Evolutionary conservation across 2,797 vertebrate species (phyloP).

Genomic region (Morelia viridis): DNA sequence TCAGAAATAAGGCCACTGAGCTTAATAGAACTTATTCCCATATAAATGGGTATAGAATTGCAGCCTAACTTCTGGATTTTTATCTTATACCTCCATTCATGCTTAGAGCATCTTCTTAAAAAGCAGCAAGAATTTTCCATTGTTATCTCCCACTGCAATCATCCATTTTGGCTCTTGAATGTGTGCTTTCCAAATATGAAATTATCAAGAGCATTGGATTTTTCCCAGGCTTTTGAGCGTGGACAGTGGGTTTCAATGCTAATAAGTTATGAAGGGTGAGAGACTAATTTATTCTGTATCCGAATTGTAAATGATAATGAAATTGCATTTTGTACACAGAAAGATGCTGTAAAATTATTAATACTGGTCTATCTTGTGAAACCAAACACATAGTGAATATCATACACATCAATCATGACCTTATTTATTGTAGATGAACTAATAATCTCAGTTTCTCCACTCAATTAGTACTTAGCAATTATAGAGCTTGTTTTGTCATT

Average conservation of each 20-base stretch:
- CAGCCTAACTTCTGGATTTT: not conserved
- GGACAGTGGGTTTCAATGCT: not conserved
- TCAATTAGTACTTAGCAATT: not conserved
- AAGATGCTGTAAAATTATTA: not conserved
- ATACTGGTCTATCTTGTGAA: constrained; percentile 11
- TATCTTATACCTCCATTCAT: not conserved
- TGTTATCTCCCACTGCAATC: not conserved
- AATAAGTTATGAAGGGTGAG: not conserved
- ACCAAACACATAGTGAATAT: not conserved
- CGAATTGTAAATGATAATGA: not conserved
- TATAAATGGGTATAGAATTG: not conserved
- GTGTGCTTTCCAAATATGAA: not conserved
- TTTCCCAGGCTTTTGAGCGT: not conserved
- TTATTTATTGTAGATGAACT: not conserved
- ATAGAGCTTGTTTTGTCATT: not conserved
- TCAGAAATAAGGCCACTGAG: not conserved
- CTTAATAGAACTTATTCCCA: not conserved
- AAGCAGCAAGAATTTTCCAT: not conserved
- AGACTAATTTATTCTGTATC: not conserved
- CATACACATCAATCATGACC: not conserved
- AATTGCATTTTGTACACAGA: not conserved
- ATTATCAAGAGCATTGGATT: not conserved
- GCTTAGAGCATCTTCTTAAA: not conserved
- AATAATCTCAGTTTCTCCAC: not conserved
- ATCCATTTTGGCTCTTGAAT: not conserved